These are phyloP conservation scores for Camponotus floridanus DNA, from an alignment of 1,140 invertebrate species.

Conservation along the genomic window DNA sequence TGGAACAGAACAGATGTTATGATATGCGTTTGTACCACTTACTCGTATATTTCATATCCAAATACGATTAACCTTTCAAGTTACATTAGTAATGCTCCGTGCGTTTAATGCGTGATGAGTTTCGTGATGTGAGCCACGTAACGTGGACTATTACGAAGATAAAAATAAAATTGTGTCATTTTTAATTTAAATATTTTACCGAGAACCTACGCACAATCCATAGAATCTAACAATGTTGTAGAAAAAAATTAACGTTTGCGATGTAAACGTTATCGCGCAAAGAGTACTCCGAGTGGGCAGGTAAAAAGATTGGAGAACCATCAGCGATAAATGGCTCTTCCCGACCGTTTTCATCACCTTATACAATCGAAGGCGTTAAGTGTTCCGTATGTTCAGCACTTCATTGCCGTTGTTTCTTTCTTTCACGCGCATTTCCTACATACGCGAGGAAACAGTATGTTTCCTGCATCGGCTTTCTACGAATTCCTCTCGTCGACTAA, in stretches of 20 bases:
- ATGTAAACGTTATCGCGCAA: background rate
- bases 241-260: background rate
- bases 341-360: constrained; percentile 33
- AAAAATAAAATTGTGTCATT: background rate
- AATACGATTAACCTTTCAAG: constrained; percentile 55
- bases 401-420: constrained; percentile 55
- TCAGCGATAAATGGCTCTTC: constrained; percentile 18
- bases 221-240: background rate
- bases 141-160: background rate
- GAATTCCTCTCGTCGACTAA: constrained; percentile 45
- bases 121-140: constrained; percentile 4
- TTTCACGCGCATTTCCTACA: constrained; percentile 30
- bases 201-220: background rate
- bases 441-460: constrained; percentile 16
- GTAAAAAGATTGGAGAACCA: background rate
- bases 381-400: constrained; percentile 50
- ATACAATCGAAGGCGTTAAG: constrained; percentile 41
- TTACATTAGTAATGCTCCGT: constrained; percentile 16
- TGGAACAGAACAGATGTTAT: constrained; percentile 38
- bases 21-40: constrained; percentile 16
- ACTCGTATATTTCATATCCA: constrained; percentile 30
- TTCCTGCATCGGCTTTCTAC: constrained; percentile 63
- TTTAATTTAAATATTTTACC: background rate
- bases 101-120: background rate
- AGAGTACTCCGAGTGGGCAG: background rate